phyloP scores from a whole-genome alignment of 1,140 invertebrate genomes.

The Anastrepha obliqua region DNA sequence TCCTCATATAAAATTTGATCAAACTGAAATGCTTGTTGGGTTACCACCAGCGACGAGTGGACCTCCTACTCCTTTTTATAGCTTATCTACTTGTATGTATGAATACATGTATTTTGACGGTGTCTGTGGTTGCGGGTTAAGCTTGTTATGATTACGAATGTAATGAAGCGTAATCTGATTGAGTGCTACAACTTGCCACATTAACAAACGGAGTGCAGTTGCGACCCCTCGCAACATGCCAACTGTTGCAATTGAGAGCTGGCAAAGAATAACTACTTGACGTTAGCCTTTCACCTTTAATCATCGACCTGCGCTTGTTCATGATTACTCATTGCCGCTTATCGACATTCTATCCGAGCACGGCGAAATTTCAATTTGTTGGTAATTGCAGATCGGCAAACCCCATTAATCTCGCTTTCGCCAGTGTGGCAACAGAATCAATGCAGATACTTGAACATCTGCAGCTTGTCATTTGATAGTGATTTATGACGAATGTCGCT shows the following conservation, averaged over 20 bases:
- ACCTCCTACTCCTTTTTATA: too few relatives aligned
- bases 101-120: background rate
- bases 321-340: background rate
- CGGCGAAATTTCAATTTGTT: background rate
- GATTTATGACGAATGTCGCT: too few relatives aligned
- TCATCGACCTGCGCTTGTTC: background rate
- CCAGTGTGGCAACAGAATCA: background rate
- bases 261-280: background rate
- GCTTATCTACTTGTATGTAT: background rate
- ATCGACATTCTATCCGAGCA: background rate
- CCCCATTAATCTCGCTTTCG: background rate
- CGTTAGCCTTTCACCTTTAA: background rate
- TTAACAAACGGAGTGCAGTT: background rate
- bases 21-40: too few relatives aligned
- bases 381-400: background rate
- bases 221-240: background rate
- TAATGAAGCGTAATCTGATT: constrained; percentile 41
- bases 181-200: constrained; percentile 3
- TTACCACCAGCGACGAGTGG: too few relatives aligned
- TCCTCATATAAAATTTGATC: too few relatives aligned
- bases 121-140: constrained; percentile 22
- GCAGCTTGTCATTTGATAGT: too few relatives aligned
- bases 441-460: background rate
- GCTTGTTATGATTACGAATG: constrained; percentile 45
- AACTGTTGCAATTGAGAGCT: background rate